Percentiles rank a stretch among this genome's conserved stretches.
These are phyloP conservation scores for Drepanosiphum platanoidis DNA, from an alignment of 2,888 invertebrate genomes.

Conservation along the genomic window DNA sequence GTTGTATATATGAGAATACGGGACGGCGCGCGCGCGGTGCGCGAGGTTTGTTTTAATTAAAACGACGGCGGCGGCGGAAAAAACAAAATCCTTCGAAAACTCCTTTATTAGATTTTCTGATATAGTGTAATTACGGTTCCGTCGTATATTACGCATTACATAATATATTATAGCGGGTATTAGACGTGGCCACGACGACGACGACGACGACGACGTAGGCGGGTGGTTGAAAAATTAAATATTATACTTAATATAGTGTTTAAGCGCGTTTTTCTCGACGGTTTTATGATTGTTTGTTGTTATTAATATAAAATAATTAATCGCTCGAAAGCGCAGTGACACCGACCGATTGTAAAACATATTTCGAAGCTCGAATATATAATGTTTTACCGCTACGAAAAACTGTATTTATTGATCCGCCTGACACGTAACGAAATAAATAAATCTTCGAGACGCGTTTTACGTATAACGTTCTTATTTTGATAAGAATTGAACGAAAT, in stretches of 20 bases:
- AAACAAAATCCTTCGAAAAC: background rate
- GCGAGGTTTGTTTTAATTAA: slow-evolving; percentile 36
- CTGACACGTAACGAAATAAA: background rate
- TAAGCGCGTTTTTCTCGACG: background rate
- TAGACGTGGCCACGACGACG: too few species aligned
- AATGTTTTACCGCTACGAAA: background rate
- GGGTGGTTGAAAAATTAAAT: background rate
- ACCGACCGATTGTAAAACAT: too few species aligned
- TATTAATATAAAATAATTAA: background rate
- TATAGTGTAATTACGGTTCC: background rate
- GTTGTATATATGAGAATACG: background rate
- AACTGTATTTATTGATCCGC: background rate
- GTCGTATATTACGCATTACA: background rate
- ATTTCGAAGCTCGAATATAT: background rate
- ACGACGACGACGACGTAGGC: too few species aligned
- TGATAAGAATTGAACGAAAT: background rate
- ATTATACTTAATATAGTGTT: background rate
- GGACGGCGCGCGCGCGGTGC: background rate
- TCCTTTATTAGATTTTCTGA: background rate
- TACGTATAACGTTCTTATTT: background rate
- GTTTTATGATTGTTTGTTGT: background rate
- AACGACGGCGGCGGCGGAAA: slow-evolving; percentile 2
- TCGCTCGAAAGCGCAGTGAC: background rate
- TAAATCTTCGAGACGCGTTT: background rate
- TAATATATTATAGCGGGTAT: too few species aligned